A percentile compares a stretch with the other conserved stretches of the same genome.
phyloP scores from a whole-genome alignment of 53 echinoderm and acorn worm genomes.

The Pentamera pediparva region DNA sequence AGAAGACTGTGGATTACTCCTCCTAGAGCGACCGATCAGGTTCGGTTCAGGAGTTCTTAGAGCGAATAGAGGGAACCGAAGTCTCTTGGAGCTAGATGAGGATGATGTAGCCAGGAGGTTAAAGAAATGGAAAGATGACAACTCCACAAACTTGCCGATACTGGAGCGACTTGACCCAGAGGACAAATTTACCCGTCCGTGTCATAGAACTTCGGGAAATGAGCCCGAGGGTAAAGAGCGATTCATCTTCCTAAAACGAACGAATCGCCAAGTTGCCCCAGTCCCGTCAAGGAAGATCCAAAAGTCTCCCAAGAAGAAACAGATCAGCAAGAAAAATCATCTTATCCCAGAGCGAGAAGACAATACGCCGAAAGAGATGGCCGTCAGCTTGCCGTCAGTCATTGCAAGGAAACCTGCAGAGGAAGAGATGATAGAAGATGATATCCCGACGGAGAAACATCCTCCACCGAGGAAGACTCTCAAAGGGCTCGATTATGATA shows the following conservation, averaged over 20 bases:
- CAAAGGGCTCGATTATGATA: neutral
- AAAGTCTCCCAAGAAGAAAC: neutral
- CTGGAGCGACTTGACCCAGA: slow-evolving; percentile 19
- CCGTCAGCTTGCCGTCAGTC: neutral
- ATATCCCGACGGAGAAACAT: neutral
- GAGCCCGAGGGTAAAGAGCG: too few relatives aligned
- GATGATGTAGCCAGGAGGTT: slow-evolving; percentile 22
- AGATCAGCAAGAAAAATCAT: neutral
- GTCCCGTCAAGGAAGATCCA: neutral
- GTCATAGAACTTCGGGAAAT: too few relatives aligned
- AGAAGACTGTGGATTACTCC: too few relatives aligned
- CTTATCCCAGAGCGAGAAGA: neutral
- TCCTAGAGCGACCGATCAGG: slow-evolving; percentile 29
- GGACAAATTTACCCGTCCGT: too few relatives aligned
- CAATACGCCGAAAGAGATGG: neutral
- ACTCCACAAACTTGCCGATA: neutral
- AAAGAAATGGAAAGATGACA: neutral
- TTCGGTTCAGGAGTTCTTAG: slow-evolving; percentile 49
- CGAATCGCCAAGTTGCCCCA: neutral
- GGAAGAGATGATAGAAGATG: neutral
- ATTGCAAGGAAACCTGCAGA: neutral
- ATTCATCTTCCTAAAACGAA: neutral
- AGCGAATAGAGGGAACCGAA: slow-evolving; percentile 48
- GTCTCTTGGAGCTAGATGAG: slow-evolving; percentile 36
- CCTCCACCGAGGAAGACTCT: neutral